These are phyloP conservation scores for Syngnathus acus DNA, from an alignment of 2,797 vertebrate species.

Conservation along the genomic window DNA sequence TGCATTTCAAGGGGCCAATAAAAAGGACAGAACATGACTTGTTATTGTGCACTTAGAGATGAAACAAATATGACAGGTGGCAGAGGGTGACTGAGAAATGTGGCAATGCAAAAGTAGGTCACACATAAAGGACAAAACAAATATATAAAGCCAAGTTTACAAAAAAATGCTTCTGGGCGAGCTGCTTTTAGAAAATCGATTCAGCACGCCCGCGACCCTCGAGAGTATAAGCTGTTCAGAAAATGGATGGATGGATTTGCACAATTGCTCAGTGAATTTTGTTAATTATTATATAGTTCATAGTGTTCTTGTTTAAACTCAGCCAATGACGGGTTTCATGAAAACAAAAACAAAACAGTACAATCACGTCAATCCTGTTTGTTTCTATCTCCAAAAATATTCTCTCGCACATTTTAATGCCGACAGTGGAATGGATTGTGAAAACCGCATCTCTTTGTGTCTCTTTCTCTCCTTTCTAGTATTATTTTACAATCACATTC, in stretches of 20 bases:
- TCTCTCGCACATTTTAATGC: neutral
- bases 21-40: slow-evolving; percentile 56
- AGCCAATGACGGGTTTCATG: neutral
- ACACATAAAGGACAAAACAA: neutral
- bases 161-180: no score
- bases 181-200: no score
- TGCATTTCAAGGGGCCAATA: slow-evolving; percentile 59
- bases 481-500: slow-evolving; percentile 93
- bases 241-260: neutral
- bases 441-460: neutral
- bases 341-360: neutral
- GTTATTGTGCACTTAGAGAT: slow-evolving; percentile 45
- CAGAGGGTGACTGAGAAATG: neutral
- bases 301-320: neutral
- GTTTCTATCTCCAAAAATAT: slow-evolving; percentile 3
- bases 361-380: slow-evolving; percentile 26
- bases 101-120: slow-evolving; percentile 2
- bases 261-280: neutral
- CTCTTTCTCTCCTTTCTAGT: slow-evolving; percentile 63
- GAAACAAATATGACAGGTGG: slow-evolving; percentile 29
- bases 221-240: neutral
- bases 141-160: neutral
- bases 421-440: neutral
- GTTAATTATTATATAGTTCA: neutral
- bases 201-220: no score